Conservation (phyloP, 2,888 invertebrate genomes). For the Lysandra coridon region DNA sequence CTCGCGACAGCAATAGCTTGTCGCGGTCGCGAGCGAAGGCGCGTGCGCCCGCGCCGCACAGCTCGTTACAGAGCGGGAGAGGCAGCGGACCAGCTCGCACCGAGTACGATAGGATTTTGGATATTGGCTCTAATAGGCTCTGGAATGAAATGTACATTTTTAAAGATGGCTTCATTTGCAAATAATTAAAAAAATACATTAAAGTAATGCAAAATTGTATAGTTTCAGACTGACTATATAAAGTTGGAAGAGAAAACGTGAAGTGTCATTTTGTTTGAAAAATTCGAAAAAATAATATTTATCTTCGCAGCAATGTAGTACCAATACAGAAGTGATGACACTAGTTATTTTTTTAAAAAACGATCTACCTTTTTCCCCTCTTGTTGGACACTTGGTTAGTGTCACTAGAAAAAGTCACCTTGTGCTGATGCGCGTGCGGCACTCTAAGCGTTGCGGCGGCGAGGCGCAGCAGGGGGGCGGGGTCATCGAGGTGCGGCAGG, state of each 20-base stretch:
- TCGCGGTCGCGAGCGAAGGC: constrained; percentile 96
- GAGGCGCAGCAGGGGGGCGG: constrained; percentile 86
- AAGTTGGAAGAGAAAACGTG: no score
- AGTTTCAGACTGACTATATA: no score
- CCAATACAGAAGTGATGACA: no score
- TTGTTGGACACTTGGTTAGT: no score
- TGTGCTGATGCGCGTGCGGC: constrained; percentile 83
- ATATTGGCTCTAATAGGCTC: constrained; percentile 96
- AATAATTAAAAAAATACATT: neutral
- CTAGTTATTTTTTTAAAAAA: no score
- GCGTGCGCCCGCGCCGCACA: constrained; percentile 94
- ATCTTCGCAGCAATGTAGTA: no score
- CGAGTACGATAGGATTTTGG: constrained; percentile 95
- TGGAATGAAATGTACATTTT: constrained; percentile 48
- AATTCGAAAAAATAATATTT: no score
- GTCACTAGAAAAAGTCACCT: constrained; percentile 21
- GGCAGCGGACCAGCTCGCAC: constrained; percentile 93
- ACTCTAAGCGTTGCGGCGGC: constrained; percentile 91
- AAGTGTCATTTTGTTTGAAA: no score
- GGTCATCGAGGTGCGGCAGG: constrained; percentile 85
- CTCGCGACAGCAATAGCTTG: constrained; percentile 94
- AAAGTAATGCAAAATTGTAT: no score
- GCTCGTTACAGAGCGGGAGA: constrained; percentile 89
- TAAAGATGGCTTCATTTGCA: no score
- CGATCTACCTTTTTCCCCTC: no score